phyloP scores from a whole-genome alignment of 2,888 invertebrate genomes.

The Neocrepidodera transversa region DNA sequence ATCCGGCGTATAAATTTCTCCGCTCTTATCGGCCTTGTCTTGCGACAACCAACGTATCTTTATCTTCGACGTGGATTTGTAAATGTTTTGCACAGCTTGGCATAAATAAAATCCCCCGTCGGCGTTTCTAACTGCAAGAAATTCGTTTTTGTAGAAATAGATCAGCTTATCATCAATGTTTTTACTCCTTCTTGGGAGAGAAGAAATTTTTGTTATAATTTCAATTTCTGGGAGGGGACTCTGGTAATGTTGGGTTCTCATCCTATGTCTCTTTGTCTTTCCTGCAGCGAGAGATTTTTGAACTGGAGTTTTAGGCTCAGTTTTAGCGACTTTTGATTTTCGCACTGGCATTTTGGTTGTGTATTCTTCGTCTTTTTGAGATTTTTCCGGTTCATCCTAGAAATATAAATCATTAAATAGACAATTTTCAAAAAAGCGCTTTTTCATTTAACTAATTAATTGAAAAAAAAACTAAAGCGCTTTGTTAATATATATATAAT shows the following conservation, averaged over 20 bases:
- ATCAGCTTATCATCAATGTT: slow-evolving; percentile 80
- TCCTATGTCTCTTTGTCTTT: slow-evolving; percentile 65
- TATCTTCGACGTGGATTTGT: slow-evolving; percentile 83
- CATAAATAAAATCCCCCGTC: slow-evolving; percentile 89
- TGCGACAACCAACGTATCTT: slow-evolving; percentile 91
- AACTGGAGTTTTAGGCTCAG: slow-evolving; percentile 48
- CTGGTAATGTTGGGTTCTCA: slow-evolving; percentile 81
- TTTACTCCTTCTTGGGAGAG: slow-evolving; percentile 63
- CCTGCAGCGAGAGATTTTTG: slow-evolving; percentile 55
- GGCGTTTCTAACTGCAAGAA: slow-evolving; percentile 88
- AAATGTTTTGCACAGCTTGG: slow-evolving; percentile 89
- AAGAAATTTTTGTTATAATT: slow-evolving; percentile 74
- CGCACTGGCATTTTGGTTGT: slow-evolving; percentile 62
- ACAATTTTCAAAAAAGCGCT: no score
- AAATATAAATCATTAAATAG: no score
- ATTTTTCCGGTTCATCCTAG: slow-evolving; percentile 43
- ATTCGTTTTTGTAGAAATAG: slow-evolving; percentile 91
- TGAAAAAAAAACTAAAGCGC: no score
- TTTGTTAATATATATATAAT: no score
- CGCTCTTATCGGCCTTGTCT: slow-evolving; percentile 62
- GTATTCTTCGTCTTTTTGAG: slow-evolving; percentile 50
- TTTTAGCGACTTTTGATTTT: slow-evolving; percentile 61
- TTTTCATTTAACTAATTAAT: no score
- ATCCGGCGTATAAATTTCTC: slow-evolving; percentile 68
- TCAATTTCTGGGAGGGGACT: slow-evolving; percentile 81